Conservation (phyloP, 2,113 vertebrate genomes). For the Tachycineta bicolor region DNA sequence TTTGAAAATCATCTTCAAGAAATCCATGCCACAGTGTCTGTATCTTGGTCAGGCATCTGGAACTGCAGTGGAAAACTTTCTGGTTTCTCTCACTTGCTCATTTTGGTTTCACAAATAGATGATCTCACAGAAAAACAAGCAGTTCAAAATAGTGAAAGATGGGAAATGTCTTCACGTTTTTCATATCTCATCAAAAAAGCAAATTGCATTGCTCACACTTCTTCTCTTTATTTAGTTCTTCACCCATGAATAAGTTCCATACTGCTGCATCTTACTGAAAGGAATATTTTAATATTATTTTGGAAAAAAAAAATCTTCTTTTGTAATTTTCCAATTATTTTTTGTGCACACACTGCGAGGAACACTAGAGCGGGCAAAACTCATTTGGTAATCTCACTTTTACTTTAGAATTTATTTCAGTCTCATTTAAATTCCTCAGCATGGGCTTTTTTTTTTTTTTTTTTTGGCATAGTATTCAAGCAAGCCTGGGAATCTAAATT, state of each 20-base stretch:
- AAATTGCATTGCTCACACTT: not conserved
- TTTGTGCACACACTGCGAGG: not conserved
- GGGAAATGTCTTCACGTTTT: not conserved
- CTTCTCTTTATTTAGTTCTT: not conserved
- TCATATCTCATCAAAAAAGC: not conserved
- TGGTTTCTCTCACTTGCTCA: not conserved
- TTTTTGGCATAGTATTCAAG: not conserved
- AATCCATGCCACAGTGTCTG: not conserved
- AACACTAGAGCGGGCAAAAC: not conserved
- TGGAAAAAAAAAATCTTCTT: not conserved
- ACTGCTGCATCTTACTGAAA: not conserved
- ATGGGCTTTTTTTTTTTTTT: not conserved
- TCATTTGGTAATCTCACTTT: not conserved
- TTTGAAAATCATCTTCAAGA: not conserved
- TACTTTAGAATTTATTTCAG: not conserved
- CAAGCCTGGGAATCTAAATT: slow-evolving; percentile 4
- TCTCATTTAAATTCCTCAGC: not conserved
- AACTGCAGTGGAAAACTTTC: not conserved
- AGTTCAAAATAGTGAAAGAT: not conserved
- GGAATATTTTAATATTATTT: not conserved
- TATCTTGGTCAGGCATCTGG: not conserved
- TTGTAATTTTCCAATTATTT: not conserved
- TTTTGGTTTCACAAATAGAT: not conserved
- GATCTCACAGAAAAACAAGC: not conserved
- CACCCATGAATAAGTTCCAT: not conserved